Base-by-base conservation (phyloP, 2,888 invertebrate genomes). In the Physocephala rufipes region DNA sequence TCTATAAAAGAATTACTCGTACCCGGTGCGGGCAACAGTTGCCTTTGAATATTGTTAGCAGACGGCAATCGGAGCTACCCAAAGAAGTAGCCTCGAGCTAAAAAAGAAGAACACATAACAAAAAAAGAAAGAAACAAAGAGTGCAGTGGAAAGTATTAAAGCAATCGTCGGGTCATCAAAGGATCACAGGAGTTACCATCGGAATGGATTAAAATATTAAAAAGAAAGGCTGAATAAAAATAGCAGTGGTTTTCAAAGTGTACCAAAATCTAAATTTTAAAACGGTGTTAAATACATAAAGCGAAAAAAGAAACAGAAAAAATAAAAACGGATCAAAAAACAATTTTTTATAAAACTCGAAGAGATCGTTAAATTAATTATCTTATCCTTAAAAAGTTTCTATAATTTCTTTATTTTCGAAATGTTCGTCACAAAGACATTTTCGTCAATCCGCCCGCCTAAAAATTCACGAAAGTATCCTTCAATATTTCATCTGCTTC, bases 21-120 rank as follows among this genome's bases (percentile, higher is more conserved):
- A 79, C 80, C 80, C 81, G 80, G 79, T 77, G 78, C 76, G 72
- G 77, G 78, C 86, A 87, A 87, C 89, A 90, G 90, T 90, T 87
- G 79, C 81, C 87, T 87, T 87, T 86, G 87, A 86, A 84, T 86
- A 82, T 82, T 80, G 82, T 84, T 86, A 86, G 82, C 84, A 86
- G 84, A 86, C 79, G 80, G 78, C 79, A 74, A n/a, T n/a, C n/a
- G n/a, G 73, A 61, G 59, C 66, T 53, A 30, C 55, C 26, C 36
- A 36, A 21, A 49, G 59, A 36, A 59, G 19, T 36, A 7, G 36
- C 36, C 28, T 36, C n/a, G n/a, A 45, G 21, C 61, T 21, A 71
- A 15, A 53, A 30, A 16, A 19, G 26, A 51, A 69, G 30, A 28
- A 67, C 55, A n/a, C 21, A 69, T 49, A 45, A 65, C 47, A 58